Percentiles rank a stretch among this genome's conserved stretches.
Evolutionary conservation across 2,113 vertebrate species (phyloP).

Genomic region (Lagenorhynchus albirostris): DNA sequence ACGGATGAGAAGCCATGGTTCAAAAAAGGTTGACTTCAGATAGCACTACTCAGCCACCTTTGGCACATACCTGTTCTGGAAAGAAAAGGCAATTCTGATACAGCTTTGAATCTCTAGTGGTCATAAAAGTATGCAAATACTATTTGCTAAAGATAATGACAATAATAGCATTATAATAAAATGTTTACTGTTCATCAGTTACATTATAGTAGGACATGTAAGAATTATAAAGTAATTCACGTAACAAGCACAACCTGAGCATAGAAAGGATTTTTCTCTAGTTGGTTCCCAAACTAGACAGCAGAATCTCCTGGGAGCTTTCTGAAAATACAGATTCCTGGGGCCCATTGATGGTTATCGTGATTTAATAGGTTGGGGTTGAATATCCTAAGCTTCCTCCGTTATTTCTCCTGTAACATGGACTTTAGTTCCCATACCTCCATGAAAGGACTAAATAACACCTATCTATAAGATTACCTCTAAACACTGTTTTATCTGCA

Average conservation of each 20-base stretch:
- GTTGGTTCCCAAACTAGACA: not conserved
- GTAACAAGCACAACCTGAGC: not conserved
- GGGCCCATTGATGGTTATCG: not conserved
- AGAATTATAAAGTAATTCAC: not conserved
- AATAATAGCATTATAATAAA: not conserved
- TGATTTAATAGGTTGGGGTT: not conserved
- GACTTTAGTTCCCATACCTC: not conserved
- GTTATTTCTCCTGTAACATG: not conserved
- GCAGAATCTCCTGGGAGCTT: not conserved
- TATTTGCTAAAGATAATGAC: not conserved
- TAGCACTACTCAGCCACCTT: not conserved
- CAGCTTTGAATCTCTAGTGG: not conserved
- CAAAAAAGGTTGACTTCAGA: not conserved
- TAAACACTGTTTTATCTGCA: not conserved
- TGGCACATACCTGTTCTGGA: not conserved
- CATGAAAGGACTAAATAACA: not conserved
- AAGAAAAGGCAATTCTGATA: not conserved
- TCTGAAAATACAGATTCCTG: not conserved
- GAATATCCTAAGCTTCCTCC: not conserved
- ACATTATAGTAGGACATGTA: not conserved
- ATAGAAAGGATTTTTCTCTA: not conserved
- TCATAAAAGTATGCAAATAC: not conserved
- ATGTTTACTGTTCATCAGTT: not conserved
- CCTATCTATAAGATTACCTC: not conserved
- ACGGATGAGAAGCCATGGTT: not conserved